Conservation (phyloP, 2,113 vertebrate species). For the Gobio gobio region DNA sequence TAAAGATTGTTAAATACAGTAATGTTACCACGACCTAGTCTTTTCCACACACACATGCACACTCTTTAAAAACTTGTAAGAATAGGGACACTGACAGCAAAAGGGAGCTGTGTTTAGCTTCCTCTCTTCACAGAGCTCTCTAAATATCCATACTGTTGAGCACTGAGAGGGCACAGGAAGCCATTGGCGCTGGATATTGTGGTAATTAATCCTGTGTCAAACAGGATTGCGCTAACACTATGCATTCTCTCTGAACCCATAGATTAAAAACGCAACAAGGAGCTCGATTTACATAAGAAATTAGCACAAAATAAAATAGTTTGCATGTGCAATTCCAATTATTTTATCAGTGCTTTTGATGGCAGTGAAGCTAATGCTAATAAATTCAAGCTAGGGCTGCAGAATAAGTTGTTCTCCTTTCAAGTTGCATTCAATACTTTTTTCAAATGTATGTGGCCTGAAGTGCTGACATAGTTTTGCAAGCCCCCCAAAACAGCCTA, state of each 20-base stretch:
- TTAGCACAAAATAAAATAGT: background rate
- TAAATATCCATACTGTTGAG: conserved; percentile 18
- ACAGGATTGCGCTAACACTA: conserved; percentile 61
- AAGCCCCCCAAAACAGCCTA: background rate
- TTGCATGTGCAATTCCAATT: background rate
- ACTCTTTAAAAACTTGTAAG: too few relatives aligned
- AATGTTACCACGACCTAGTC: too few relatives aligned
- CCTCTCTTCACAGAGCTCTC: background rate
- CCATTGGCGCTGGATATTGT: conserved; percentile 69
- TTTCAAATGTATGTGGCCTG: background rate
- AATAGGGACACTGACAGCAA: background rate
- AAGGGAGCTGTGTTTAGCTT: background rate
- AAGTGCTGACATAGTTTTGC: background rate
- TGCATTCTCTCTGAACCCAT: conserved; percentile 52
- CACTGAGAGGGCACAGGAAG: conserved; percentile 16
- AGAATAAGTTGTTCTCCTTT: background rate
- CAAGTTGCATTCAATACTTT: background rate
- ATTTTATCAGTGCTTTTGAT: background rate
- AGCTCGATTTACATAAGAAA: background rate
- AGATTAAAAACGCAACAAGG: conserved; percentile 20
- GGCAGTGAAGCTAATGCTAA: background rate
- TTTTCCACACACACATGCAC: too few relatives aligned
- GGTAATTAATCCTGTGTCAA: conserved; percentile 74
- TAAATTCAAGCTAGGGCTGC: background rate
- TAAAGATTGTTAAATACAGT: too few relatives aligned